Evolutionary conservation across 2,797 vertebrate species (phyloP).

Genomic region (Acanthornis magna): DNA sequence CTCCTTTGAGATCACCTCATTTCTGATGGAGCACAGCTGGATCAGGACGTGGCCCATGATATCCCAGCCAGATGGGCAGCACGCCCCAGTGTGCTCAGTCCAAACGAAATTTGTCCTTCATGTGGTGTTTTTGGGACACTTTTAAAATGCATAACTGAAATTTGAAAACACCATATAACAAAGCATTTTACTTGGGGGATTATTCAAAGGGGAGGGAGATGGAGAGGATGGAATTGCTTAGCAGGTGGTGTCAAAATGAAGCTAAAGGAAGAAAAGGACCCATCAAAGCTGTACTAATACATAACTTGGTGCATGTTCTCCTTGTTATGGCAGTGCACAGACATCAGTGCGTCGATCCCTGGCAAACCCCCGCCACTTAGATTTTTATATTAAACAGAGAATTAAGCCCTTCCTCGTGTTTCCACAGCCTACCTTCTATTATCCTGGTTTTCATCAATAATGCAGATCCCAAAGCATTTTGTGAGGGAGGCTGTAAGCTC

Average conservation of each 20-base stretch:
- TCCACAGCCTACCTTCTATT: not conserved
- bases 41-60: not conserved
- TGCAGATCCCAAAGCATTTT: not conserved
- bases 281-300: not conserved
- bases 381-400: not conserved
- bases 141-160: not conserved
- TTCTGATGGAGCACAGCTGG: not conserved
- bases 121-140: not conserved
- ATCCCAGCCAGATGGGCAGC: not conserved
- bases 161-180: not conserved
- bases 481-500: not conserved
- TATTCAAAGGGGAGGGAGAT: not conserved
- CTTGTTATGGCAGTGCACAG: not conserved
- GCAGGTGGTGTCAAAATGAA: not conserved
- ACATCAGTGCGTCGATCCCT: not conserved
- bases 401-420: not conserved
- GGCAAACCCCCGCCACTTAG: not conserved
- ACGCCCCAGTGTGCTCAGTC: not conserved
- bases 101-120: not conserved
- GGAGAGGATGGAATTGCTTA: not conserved
- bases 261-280: not conserved
- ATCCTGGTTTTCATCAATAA: not conserved
- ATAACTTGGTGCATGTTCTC: not conserved
- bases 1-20: fast-evolving
- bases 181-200: not conserved